These are phyloP conservation scores for Pipistrellus pygmaeus DNA, from an alignment of 2,797 vertebrate genomes.

Conservation along the genomic window DNA sequence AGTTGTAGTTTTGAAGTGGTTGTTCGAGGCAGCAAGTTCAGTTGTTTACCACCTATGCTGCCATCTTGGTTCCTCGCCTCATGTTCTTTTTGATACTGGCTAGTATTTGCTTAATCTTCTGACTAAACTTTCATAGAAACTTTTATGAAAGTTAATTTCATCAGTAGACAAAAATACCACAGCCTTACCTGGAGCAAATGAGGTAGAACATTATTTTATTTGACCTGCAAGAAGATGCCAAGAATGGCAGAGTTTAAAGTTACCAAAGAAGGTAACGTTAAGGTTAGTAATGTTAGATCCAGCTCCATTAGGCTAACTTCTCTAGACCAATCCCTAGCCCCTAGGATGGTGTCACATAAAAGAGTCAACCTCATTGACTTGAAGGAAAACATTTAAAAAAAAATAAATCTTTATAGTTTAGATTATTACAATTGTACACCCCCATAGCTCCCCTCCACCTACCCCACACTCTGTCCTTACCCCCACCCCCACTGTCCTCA, in stretches of 20 bases:
- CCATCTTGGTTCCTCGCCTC: too few relatives aligned
- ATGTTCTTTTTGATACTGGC: not conserved
- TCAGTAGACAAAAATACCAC: not conserved
- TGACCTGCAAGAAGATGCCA: not conserved
- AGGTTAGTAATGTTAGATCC: not conserved
- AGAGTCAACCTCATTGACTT: not conserved
- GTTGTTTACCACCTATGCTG: too few relatives aligned
- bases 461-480: too few relatives aligned
- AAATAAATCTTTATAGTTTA: too few relatives aligned
- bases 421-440: too few relatives aligned
- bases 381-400: not conserved
- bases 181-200: not conserved
- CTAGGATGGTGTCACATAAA: not conserved
- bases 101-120: slow-evolving; percentile 35
- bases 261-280: not conserved
- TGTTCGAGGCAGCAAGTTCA: too few relatives aligned
- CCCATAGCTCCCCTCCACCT: too few relatives aligned
- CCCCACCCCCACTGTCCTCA: too few relatives aligned
- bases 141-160: slow-evolving; percentile 51
- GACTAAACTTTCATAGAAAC: not conserved
- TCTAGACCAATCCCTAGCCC: not conserved
- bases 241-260: not conserved
- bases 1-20: too few relatives aligned
- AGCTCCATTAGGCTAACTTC: not conserved
- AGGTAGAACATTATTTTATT: not conserved